Evolutionary conservation across 92 coral and sea anemone genomes (phyloP), one percentile per base, ranked within the genome.

Genomic region (Palythoa heliodiscus): DNA sequence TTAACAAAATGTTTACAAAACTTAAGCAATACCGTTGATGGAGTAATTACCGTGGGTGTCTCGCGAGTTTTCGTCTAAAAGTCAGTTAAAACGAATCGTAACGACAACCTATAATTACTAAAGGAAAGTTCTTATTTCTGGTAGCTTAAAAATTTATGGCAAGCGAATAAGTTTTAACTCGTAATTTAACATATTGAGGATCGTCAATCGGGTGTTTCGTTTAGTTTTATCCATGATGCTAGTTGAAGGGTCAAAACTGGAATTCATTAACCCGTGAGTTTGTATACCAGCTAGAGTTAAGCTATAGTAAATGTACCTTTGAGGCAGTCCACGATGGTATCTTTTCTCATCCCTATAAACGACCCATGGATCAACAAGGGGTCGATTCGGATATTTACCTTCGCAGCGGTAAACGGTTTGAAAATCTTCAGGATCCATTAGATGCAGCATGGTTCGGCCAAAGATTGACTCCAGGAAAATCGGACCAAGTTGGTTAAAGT

Each of bases 341-440:
- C 66, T 78, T 12, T 38, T 58, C 77, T 79, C 57, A 17, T 87
- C 83, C n/a, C 77, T 38, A 54, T 75, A 78, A 24, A 69, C 76
- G 13, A 40, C 47, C 83, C 90, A 93, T 0, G 91, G 69, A 2
- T 83, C 89, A 0, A 93, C 17, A 4, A 60, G 23, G 11, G 77
- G 67, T 9, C 96, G 91, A 3, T 67, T 47, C 2, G 96, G 96
- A 43, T 87, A 84, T 61, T 81, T 91, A 72, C 93, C 96, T 66
- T 93, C 94, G 3, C 87, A 80, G 43, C 96, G 94, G 39, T 82
- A 83, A 14, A 91, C 95, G 14, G 71, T 84, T 29, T 83, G 89
- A 22, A 71, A 77, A 63, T 88, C 96, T 16, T 15, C 86, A 3
- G 96, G 94, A 54, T 86, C 92, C 12, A 83, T 53, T 0, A 91